phyloP scores from a whole-genome alignment of 2,113 vertebrate genomes.

The Sitta europaea region DNA sequence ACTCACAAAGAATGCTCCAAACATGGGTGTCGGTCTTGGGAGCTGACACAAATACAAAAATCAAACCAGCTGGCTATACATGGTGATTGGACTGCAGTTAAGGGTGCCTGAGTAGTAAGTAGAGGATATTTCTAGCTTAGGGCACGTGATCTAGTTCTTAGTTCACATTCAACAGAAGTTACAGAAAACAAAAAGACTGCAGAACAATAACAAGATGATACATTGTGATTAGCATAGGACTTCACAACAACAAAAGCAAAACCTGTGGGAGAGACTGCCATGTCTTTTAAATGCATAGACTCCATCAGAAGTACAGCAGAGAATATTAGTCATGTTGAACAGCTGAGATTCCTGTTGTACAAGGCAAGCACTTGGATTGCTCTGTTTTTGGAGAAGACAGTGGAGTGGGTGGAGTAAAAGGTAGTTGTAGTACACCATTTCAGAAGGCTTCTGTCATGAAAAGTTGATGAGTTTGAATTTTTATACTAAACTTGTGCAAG shows the following conservation, averaged over 20 bases:
- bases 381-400: neutral
- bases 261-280: neutral
- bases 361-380: neutral
- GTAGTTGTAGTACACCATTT: neutral
- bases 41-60: neutral
- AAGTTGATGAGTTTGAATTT: neutral
- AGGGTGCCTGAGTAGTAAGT: neutral
- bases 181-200: neutral
- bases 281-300: neutral
- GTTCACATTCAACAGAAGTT: neutral
- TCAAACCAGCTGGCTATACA: neutral
- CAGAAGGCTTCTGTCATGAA: neutral
- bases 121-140: neutral
- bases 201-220: neutral
- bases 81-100: neutral
- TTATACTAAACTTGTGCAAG: neutral
- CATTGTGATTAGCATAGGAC: rapidly evolving
- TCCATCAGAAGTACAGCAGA: neutral
- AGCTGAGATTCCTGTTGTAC: neutral
- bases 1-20: neutral
- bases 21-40: rapidly evolving
- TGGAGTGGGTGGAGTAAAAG: neutral
- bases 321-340: neutral
- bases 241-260: neutral
- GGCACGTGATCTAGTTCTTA: neutral